phyloP scores from a whole-genome alignment of 1,140 invertebrate genomes.

The Penaeus chinensis region DNA sequence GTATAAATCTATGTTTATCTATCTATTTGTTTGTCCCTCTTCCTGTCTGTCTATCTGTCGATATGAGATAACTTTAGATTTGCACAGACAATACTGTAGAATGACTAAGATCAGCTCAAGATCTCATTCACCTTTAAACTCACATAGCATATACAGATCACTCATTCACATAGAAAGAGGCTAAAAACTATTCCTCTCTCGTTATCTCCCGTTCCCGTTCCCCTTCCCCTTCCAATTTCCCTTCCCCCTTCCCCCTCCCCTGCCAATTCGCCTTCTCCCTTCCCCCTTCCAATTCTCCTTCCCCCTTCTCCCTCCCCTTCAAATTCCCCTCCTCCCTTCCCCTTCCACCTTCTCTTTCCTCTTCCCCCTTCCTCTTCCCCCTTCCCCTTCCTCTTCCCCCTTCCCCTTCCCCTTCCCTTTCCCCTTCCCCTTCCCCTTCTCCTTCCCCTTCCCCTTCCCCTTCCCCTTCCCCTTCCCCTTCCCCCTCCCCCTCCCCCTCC shows the following conservation, averaged over 20 bases:
- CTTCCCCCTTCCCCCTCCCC: too few species aligned
- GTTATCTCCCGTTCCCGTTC: background rate
- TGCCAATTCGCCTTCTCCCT: background rate
- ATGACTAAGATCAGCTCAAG: background rate
- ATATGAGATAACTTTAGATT: background rate
- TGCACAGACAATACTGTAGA: too few species aligned
- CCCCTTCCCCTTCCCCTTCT: too few species aligned
- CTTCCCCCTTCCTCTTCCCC: too few species aligned
- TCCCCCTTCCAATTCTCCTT: too few species aligned
- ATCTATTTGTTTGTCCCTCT: background rate
- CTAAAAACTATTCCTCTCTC: background rate
- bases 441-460: too few species aligned
- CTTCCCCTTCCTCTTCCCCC: too few species aligned
- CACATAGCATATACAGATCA: background rate
- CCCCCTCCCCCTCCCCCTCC: background rate
- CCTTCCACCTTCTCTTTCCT: too few species aligned
- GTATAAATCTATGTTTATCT: background rate
- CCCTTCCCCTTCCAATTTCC: background rate
- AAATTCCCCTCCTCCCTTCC: too few species aligned
- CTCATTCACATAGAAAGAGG: too few species aligned
- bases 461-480: too few species aligned
- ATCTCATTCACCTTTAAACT: conserved; percentile 5
- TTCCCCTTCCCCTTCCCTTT: too few species aligned
- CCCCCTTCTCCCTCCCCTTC: background rate
- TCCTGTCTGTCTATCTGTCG: conserved; percentile 23